Conservation (phyloP, 2,797 vertebrate species). For the Oreortyx pictus region DNA sequence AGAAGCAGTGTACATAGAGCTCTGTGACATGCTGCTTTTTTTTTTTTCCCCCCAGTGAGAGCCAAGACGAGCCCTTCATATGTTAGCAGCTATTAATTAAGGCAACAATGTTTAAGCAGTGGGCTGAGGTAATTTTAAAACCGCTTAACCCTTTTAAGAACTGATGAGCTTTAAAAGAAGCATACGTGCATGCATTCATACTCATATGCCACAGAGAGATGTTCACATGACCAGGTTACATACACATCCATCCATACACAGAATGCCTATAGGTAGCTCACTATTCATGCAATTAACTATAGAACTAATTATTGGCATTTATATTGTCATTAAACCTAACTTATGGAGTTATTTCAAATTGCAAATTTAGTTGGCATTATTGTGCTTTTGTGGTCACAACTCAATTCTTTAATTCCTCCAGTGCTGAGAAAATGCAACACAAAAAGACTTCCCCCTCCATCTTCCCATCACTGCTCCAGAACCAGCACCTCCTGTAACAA, state of each 20-base stretch:
- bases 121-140: conserved; percentile 67
- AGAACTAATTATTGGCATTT: conserved; percentile 25
- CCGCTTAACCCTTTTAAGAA: conserved; percentile 51
- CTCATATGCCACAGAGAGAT: neutral
- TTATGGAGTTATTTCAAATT: conserved; percentile 23
- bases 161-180: neutral
- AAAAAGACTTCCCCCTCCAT: neutral
- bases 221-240: neutral
- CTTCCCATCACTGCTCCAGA: neutral
- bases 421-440: conserved; percentile 18
- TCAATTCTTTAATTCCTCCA: conserved; percentile 4
- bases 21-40: conserved; percentile 51
- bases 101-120: conserved; percentile 63
- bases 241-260: neutral
- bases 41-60: conserved; percentile 18
- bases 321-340: conserved; percentile 4
- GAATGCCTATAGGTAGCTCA: neutral
- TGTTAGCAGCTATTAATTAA: conserved; percentile 75
- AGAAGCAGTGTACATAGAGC: conserved; percentile 41
- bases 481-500: neutral
- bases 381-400: conserved; percentile 44
- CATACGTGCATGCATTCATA: neutral
- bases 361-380: conserved; percentile 40
- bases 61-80: conserved; percentile 62
- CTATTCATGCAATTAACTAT: neutral